Conservation (phyloP, 1,140 invertebrate species). For the Littorina saxatilis region DNA sequence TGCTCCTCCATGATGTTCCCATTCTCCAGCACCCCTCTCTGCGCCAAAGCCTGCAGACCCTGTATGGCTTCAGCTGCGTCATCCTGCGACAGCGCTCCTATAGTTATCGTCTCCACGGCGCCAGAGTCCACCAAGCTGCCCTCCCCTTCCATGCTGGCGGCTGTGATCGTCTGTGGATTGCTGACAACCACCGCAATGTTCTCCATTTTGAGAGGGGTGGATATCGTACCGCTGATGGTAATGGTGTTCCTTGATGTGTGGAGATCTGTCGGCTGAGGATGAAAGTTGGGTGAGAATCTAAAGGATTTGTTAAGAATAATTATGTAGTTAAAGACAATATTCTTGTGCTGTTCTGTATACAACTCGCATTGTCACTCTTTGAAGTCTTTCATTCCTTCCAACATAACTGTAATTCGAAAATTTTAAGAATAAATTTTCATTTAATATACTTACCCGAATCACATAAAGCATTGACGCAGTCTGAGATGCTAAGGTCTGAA, state of each 20-base stretch:
- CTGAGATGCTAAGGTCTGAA: too few relatives aligned
- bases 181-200: conserved; percentile 39
- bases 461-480: too few relatives aligned
- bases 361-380: too few relatives aligned
- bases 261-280: neutral
- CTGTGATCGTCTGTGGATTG: conserved; percentile 12
- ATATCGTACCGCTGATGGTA: neutral
- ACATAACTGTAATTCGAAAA: too few relatives aligned
- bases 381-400: too few relatives aligned
- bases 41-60: conserved; percentile 69
- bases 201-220: conserved; percentile 45
- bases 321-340: neutral
- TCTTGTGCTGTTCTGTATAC: too few relatives aligned
- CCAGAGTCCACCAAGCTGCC: conserved; percentile 15
- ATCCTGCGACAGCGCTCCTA: conserved; percentile 44
- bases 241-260: neutral
- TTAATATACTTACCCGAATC: too few relatives aligned
- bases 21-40: conserved; percentile 40
- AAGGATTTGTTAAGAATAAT: neutral
- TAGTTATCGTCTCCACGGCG: conserved; percentile 4
- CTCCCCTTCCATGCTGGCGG: conserved; percentile 5
- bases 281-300: neutral
- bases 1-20: conserved; percentile 47
- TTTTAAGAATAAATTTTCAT: too few relatives aligned
- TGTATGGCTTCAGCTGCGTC: conserved; percentile 72